Evolutionary conservation across 2,888 invertebrate genomes (phyloP).

Genomic region (Elegia similella): DNA sequence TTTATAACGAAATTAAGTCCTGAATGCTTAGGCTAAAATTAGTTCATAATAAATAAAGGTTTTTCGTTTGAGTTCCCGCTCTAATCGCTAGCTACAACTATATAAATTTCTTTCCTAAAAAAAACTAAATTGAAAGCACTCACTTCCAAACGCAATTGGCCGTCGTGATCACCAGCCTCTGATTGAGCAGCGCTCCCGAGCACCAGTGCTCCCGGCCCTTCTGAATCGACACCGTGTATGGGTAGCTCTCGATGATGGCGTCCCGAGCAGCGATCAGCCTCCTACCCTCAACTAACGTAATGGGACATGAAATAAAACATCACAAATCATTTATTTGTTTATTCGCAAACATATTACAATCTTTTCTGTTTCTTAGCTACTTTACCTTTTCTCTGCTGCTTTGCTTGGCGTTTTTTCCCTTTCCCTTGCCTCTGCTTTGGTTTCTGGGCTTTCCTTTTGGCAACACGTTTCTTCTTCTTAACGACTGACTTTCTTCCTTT

Average conservation of each 20-base stretch:
- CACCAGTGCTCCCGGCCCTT: slow-evolving; percentile 66
- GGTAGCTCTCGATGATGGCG: slow-evolving; percentile 60
- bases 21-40: too few relatives aligned
- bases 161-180: slow-evolving; percentile 60
- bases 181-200: slow-evolving; percentile 64
- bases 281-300: slow-evolving; percentile 36
- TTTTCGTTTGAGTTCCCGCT: too few relatives aligned
- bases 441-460: background rate
- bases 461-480: slow-evolving; percentile 1
- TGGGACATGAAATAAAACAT: slow-evolving; percentile 29
- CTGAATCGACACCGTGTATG: slow-evolving; percentile 68
- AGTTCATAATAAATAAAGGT: too few relatives aligned
- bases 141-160: slow-evolving; percentile 76
- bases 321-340: slow-evolving; percentile 16
- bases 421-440: background rate
- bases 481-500: background rate
- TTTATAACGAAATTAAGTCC: too few relatives aligned
- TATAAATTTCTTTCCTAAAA: too few relatives aligned
- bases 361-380: background rate
- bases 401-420: background rate
- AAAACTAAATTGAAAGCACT: slow-evolving; percentile 33
- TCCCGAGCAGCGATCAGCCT: slow-evolving; percentile 59
- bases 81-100: too few relatives aligned
- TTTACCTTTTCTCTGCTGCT: slow-evolving; percentile 1
- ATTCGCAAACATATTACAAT: slow-evolving; percentile 3